phyloP scores from a whole-genome alignment of 2,888 invertebrate genomes.

The Nymphalis urticae region DNA sequence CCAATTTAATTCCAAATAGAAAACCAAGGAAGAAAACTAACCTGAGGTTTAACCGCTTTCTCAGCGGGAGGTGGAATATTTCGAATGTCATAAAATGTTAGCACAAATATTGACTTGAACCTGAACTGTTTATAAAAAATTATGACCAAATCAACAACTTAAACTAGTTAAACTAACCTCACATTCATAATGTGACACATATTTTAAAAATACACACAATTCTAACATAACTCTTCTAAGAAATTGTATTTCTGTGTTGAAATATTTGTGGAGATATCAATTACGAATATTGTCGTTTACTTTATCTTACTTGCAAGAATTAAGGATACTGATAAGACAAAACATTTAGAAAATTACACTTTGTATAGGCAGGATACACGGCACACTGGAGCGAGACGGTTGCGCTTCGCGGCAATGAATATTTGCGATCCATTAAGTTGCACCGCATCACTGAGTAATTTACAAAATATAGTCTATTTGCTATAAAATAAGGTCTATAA shows the following conservation, averaged over 20 bases:
- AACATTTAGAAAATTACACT: constrained; percentile 67
- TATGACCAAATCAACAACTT: not conserved
- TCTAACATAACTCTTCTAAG: not conserved
- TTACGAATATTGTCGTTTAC: constrained; percentile 18
- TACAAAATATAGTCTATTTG: constrained; percentile 41
- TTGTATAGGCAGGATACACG: constrained; percentile 75
- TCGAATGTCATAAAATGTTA: not conserved
- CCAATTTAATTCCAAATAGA: constrained; percentile 54
- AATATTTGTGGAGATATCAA: constrained; percentile 20
- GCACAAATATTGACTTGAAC: constrained; percentile 2
- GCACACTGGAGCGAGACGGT: constrained; percentile 78
- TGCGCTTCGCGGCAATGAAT: constrained; percentile 69
- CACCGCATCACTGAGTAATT: constrained; percentile 38
- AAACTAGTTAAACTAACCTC: not conserved
- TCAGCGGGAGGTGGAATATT: constrained; percentile 50
- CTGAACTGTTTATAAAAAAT: not conserved
- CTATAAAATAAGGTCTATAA: constrained; percentile 26
- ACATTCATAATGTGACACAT: not conserved
- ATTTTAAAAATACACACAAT: not conserved
- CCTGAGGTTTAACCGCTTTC: constrained; percentile 36
- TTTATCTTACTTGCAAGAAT: constrained; percentile 19
- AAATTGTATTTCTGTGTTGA: constrained; percentile 3
- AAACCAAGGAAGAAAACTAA: constrained; percentile 39
- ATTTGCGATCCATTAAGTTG: constrained; percentile 46
- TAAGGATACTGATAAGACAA: constrained; percentile 44